phyloP scores from a whole-genome alignment of 2,113 vertebrate species.

The Indri indri region DNA sequence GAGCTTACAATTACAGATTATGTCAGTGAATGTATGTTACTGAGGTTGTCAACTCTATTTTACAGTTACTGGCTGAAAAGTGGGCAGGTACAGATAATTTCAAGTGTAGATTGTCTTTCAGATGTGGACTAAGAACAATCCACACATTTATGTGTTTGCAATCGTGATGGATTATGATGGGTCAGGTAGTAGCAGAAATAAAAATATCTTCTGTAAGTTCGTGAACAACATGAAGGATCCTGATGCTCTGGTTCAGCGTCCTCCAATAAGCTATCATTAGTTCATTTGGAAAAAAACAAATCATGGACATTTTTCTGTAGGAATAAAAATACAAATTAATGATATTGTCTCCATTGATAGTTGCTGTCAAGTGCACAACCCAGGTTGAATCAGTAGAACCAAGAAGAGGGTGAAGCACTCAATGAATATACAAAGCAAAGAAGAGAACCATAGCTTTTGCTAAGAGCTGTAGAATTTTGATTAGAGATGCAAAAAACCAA shows the following conservation, averaged over 20 bases:
- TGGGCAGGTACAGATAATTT: not conserved
- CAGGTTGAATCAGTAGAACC: not conserved
- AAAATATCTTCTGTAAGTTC: not conserved
- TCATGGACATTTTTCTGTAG: not conserved
- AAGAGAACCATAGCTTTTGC: not conserved
- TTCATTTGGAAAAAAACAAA: not conserved
- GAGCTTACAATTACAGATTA: not conserved
- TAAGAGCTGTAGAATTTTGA: not conserved
- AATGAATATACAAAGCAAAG: not conserved
- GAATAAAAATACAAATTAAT: not conserved
- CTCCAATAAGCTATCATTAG: not conserved
- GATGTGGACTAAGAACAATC: not conserved
- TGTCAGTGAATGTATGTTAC: not conserved
- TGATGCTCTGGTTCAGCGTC: not conserved
- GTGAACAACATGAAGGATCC: not conserved
- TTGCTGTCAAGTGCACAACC: no score
- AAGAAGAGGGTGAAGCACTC: not conserved
- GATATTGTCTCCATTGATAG: not conserved
- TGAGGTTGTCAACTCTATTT: not conserved
- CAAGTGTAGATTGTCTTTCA: not conserved
- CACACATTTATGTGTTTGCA: not conserved
- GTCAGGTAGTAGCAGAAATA: not conserved
- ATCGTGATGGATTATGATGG: not conserved
- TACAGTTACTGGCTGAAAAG: not conserved
- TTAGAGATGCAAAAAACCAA: not conserved